phyloP scores from a whole-genome alignment of 2,113 vertebrate species.

The Chunga burmeisteri region DNA sequence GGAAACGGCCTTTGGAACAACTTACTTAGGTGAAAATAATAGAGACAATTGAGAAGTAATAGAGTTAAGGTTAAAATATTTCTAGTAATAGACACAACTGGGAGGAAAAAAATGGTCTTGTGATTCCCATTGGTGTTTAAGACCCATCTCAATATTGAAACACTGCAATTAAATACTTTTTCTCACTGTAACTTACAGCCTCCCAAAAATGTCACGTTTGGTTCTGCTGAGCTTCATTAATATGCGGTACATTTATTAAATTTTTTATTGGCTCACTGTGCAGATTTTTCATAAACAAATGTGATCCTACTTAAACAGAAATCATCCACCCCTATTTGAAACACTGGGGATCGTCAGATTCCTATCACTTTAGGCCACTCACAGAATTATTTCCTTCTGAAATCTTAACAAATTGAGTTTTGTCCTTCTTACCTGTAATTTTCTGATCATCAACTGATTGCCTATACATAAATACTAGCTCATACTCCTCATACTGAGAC shows the following conservation, averaged over 20 bases:
- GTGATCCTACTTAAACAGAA: neutral
- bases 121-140: neutral
- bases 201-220: neutral
- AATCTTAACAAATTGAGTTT: neutral
- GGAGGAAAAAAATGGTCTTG: neutral
- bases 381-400: neutral
- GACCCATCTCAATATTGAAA: neutral
- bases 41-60: neutral
- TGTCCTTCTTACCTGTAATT: neutral
- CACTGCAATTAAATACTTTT: neutral
- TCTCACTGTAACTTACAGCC: neutral
- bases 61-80: neutral
- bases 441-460: rapidly evolving
- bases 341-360: neutral
- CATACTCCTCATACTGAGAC: neutral
- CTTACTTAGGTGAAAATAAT: neutral
- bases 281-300: neutral
- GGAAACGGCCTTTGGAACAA: neutral
- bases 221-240: neutral
- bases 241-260: neutral
- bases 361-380: neutral
- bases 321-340: neutral
- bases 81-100: neutral
- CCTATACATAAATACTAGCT: neutral
- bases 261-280: neutral